Evolutionary conservation across 2,113 vertebrate species (phyloP).

Genomic region (Labrus mixtus): DNA sequence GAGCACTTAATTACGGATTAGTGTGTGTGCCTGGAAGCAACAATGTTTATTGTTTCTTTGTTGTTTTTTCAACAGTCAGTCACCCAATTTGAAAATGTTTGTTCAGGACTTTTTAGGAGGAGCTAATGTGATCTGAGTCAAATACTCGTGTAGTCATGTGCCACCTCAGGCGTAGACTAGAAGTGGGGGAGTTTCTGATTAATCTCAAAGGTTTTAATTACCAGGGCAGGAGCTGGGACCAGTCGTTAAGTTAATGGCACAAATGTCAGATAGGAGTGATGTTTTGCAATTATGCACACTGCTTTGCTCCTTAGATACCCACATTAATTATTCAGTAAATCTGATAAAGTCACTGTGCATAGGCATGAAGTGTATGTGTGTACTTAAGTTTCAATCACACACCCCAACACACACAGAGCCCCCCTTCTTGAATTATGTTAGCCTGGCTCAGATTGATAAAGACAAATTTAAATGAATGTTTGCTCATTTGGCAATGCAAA

Average conservation of each 20-base stretch:
- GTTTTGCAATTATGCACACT: conserved; percentile 68
- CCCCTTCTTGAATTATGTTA: conserved; percentile 5
- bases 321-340: conserved; percentile 73
- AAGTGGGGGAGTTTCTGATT: conserved; percentile 56
- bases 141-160: neutral
- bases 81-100: conserved; percentile 21
- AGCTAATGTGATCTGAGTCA: conserved; percentile 3
- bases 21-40: neutral
- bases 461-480: conserved; percentile 49
- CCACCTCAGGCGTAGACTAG: neutral
- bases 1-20: conserved; percentile 30
- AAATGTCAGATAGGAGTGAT: conserved; percentile 65
- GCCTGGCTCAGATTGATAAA: conserved; percentile 32
- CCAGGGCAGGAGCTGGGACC: conserved; percentile 63
- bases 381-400: conserved; percentile 25
- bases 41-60: conserved; percentile 9
- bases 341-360: conserved; percentile 58
- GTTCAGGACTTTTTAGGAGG: neutral
- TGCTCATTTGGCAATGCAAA: conserved; percentile 35
- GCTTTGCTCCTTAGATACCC: conserved; percentile 50
- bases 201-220: conserved; percentile 77
- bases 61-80: conserved; percentile 1
- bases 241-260: conserved; percentile 66
- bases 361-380: conserved; percentile 26
- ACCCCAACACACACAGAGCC: conserved; percentile 11